phyloP scores from a whole-genome alignment of 1,140 invertebrate genomes.

The Palaemon carinicauda region DNA sequence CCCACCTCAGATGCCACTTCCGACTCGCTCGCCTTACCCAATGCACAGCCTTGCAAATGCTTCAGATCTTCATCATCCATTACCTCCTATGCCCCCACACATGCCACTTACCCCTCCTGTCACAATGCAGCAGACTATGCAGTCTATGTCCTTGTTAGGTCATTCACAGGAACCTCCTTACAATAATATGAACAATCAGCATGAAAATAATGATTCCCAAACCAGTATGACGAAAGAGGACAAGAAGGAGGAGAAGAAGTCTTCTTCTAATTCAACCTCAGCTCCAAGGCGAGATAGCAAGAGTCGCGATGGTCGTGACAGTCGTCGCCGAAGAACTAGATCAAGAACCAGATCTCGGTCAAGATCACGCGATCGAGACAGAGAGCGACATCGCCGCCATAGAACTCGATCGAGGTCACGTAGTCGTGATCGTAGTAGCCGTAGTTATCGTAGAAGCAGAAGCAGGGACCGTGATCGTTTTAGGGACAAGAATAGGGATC shows the following conservation, averaged over 20 bases:
- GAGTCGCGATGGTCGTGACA: constrained; percentile 29
- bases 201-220: background rate
- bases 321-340: constrained; percentile 33
- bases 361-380: constrained; percentile 39
- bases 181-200: no score
- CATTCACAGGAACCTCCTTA: no score
- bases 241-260: constrained; percentile 41
- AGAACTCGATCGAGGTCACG: constrained; percentile 58
- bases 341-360: constrained; percentile 44
- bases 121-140: background rate
- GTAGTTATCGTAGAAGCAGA: constrained; percentile 40
- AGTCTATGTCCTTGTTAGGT: background rate
- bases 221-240: background rate
- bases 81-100: background rate
- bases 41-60: background rate
- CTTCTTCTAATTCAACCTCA: background rate
- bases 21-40: background rate
- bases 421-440: constrained; percentile 57
- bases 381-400: constrained; percentile 56
- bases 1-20: background rate
- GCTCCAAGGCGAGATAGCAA: constrained; percentile 30
- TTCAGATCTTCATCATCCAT: background rate
- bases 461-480: constrained; percentile 48
- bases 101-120: background rate
- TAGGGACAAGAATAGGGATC: constrained; percentile 55